A percentile compares a stretch with the other conserved stretches of the same genome.
These are phyloP conservation scores for Toxotes jaculatrix DNA, from an alignment of 2,113 vertebrate genomes.

Conservation along the genomic window DNA sequence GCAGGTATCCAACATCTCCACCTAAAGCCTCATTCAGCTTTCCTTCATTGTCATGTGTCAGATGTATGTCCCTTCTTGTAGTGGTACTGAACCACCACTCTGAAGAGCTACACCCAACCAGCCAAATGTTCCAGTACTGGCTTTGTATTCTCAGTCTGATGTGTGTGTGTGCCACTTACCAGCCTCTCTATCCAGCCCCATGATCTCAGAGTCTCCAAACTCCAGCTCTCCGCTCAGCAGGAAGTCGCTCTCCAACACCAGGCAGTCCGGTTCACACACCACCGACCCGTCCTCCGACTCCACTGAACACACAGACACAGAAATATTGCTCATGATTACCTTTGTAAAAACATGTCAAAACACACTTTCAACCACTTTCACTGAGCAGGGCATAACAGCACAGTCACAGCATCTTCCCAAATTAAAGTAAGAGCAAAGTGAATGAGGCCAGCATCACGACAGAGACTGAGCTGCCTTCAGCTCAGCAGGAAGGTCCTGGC, in stretches of 20 bases:
- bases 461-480: neutral
- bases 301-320: conserved; percentile 44
- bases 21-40: too few species aligned
- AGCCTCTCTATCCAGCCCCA: conserved; percentile 70
- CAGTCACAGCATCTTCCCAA: too few species aligned
- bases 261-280: conserved; percentile 65
- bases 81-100: too few species aligned
- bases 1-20: too few species aligned
- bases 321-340: neutral
- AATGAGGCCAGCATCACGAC: neutral
- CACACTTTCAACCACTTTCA: neutral
- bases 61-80: too few species aligned
- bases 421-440: neutral
- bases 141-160: neutral
- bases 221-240: conserved; percentile 75
- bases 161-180: conserved; percentile 59
- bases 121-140: too few species aligned
- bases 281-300: conserved; percentile 58
- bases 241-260: conserved; percentile 79
- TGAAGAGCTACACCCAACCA: too few species aligned
- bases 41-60: too few species aligned
- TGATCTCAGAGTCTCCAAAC: conserved; percentile 76
- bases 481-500: neutral
- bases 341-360: neutral
- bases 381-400: neutral